These are phyloP conservation scores for Eutolmus rufibarbis DNA, from an alignment of 2,888 invertebrate species.

Conservation along the genomic window DNA sequence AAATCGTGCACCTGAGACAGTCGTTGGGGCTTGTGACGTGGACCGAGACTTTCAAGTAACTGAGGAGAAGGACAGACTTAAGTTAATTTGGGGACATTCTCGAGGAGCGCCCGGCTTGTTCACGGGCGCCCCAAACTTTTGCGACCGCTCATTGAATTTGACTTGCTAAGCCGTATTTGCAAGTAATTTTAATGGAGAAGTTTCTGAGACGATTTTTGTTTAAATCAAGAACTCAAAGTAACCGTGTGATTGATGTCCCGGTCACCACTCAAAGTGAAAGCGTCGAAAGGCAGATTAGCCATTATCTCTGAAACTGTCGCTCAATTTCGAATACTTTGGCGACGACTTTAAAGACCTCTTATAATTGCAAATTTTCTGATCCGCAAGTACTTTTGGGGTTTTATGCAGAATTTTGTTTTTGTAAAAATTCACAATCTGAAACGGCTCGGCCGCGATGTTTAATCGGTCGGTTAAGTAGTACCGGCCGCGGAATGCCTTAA, in stretches of 20 bases:
- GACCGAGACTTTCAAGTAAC: neutral
- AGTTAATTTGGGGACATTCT: neutral
- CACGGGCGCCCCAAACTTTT: neutral
- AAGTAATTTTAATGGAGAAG: neutral
- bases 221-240: neutral
- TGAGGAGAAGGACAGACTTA: neutral
- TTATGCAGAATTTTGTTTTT: neutral
- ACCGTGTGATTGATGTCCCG: neutral
- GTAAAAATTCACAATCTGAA: neutral
- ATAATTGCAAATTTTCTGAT: neutral
- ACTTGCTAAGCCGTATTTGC: neutral
- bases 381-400: neutral
- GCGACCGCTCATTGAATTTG: neutral
- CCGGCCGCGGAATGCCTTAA: neutral
- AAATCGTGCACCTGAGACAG: neutral
- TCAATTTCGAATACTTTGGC: neutral
- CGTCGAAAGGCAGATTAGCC: neutral
- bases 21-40: neutral
- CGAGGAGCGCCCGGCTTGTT: neutral
- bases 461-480: neutral
- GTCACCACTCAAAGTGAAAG: neutral
- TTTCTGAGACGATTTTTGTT: neutral
- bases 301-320: neutral
- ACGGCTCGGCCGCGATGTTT: neutral
- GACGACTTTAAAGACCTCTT: neutral